Evolutionary conservation across 1,140 invertebrate species (phyloP).

Genomic region (Drosophila ficusphila): DNA sequence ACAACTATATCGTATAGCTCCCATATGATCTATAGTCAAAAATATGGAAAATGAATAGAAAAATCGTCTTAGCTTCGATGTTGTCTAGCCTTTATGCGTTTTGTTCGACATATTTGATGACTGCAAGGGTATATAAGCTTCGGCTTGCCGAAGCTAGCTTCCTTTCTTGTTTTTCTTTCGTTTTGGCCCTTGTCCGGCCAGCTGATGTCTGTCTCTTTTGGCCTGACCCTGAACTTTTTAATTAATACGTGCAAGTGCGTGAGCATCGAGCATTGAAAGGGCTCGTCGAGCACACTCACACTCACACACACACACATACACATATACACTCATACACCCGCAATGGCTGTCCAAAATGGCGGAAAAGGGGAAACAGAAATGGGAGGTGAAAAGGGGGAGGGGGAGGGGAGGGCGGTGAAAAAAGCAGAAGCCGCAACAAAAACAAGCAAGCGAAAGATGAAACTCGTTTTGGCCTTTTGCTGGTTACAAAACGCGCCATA

Average conservation of each 20-base stretch:
- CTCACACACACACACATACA: background rate
- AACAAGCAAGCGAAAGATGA: slow-evolving; percentile 38
- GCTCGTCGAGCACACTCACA: slow-evolving; percentile 22
- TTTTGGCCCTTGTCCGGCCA: slow-evolving; percentile 35
- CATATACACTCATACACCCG: background rate
- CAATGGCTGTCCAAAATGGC: slow-evolving; percentile 31
- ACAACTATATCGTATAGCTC: too few species aligned
- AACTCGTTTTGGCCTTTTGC: slow-evolving; percentile 47
- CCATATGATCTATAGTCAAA: too few species aligned
- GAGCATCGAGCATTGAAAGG: slow-evolving; percentile 42
- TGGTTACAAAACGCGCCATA: slow-evolving; percentile 49
- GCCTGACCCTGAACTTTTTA: slow-evolving; percentile 55
- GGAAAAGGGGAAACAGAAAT: slow-evolving; percentile 8
- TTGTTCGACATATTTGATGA: too few species aligned
- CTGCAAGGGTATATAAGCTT: too few species aligned
- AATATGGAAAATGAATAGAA: too few species aligned
- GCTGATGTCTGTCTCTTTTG: slow-evolving; percentile 39
- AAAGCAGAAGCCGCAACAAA: slow-evolving; percentile 40
- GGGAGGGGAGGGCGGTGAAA: background rate
- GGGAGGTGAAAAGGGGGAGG: background rate
- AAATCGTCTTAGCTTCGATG: too few species aligned
- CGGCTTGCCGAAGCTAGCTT: too few species aligned
- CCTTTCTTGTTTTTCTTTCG: background rate
- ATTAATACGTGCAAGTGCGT: slow-evolving; percentile 56
- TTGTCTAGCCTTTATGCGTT: too few species aligned